Base-by-base conservation (phyloP, 1,140 invertebrate genomes). In the Arctopsyche grandis region DNA sequence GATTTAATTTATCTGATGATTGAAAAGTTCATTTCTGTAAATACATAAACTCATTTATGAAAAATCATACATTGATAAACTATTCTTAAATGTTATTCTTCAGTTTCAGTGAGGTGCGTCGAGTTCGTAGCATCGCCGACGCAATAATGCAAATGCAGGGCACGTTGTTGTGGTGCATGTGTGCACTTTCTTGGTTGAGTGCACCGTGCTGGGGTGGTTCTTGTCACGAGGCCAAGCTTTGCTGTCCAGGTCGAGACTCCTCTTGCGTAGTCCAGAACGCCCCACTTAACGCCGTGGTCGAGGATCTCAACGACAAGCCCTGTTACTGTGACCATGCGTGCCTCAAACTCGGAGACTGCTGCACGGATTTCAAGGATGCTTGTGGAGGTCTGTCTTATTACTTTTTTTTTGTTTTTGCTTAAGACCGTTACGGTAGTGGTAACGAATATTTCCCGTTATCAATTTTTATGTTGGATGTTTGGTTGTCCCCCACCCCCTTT, bases 251-350 rank as follows among this genome's bases (percentile, higher is more conserved):
- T 5, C 87, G 95, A 44, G 94, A 96, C 84, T 94, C 93, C 52
- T 93, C 94, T n/a, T 96, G 95, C 87, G 94, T 96, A 10, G 94
- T 95, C 1, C 94, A 95, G 85, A 94, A 95, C 82, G 92, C 93
- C 0, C 94, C 94, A 0, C 89, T 94, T 52, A 95, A 96, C 85
- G 91, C 94, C 16, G 94, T 96, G 82, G 92, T 95, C 80, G 93
- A 95, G 84, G 93, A 93, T 82, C 86, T 94, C 69, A 92, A 90
- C 80, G 94, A 96, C 83, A 95, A 95, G 84, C 94, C 94, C 0
- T 96, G 95, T 85, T 96, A 96, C 84, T 96, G 95, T 87, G 95
- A 96, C 86, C 94, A 96, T 85, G 95, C 94, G 38, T 96, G 95
- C 84, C 89, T 96, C 82, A 95, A 95, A 84, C 88, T 96, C 4